Conservation (phyloP, 2,113 vertebrate species). For the Tor tambroides region DNA sequence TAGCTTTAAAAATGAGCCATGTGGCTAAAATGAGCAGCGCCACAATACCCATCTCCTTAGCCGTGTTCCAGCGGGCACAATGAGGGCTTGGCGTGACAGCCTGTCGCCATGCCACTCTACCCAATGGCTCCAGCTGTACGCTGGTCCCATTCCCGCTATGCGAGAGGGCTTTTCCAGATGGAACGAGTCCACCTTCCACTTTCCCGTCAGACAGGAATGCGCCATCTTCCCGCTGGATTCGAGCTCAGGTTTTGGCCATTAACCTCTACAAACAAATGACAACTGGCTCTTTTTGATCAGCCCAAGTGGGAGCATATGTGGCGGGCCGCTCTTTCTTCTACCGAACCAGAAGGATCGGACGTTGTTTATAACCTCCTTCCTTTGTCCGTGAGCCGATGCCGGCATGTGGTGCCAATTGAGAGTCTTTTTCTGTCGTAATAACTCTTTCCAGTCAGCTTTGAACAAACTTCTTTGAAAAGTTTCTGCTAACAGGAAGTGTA, state of each 20-base stretch:
- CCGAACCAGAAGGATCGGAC: conserved; percentile 20
- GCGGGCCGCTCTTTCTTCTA: conserved; percentile 19
- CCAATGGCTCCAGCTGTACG: conserved; percentile 53
- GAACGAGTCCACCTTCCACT: conserved; percentile 46
- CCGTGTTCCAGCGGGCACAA: conserved; percentile 47
- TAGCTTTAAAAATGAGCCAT: neutral
- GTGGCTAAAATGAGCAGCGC: conserved; percentile 42
- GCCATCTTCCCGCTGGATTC: neutral
- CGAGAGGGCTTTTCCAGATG: conserved; percentile 41
- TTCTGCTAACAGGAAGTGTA: conserved; percentile 29
- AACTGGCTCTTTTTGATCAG: conserved; percentile 49
- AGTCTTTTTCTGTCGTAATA: neutral
- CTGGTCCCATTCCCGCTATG: conserved; percentile 44
- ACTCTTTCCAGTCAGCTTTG: conserved; percentile 28
- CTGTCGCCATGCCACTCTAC: conserved; percentile 41
- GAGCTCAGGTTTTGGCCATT: conserved; percentile 40
- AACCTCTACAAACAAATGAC: conserved; percentile 53
- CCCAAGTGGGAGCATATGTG: conserved; percentile 52
- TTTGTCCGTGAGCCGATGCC: conserved; percentile 28
- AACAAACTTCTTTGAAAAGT: neutral
- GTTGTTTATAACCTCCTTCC: conserved; percentile 25
- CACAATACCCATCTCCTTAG: conserved; percentile 12
- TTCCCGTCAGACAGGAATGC: conserved; percentile 40
- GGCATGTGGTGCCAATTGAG: conserved; percentile 35
- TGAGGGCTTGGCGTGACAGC: conserved; percentile 40